Evolutionary conservation across 2,888 invertebrate species (phyloP), one percentile per base, ranked within the genome.

Genomic region (Sinopyrophorus schimmeli): DNA sequence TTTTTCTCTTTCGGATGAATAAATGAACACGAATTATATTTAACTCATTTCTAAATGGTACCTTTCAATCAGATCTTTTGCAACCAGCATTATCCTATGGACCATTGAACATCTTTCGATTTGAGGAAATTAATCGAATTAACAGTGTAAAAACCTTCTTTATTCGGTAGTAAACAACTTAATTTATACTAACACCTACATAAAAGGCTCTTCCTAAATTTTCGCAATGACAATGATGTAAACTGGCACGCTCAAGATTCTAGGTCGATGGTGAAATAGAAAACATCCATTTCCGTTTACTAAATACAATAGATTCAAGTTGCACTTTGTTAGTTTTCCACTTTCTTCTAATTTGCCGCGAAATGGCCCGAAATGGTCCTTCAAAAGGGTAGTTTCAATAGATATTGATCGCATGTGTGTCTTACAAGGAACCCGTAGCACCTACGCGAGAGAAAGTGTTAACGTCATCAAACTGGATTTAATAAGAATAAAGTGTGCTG

Each of bases 391-490:
- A 14, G 28, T 28, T 35, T 44, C 34, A 16, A 12, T 17, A 7
- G 10, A 15, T 12, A 38, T 40, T 40, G 31, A 17, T 10, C 47
- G 34, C 27, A 18, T 47, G 47, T 39, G 30, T 20, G 34, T 34
- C 20, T 34, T 7, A 21, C 14, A 14, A 21, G 21, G 35, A 35
- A 20, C 12, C 21, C 11, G 3, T 6, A 26, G 26, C 51, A 47
- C 52, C 52, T 42, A 50, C 50, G 28, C 42, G 37, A 47, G 53
- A 49, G 54, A 54, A 54, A 54, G 54, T 50, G 46, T n/a, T 42
- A 34, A 54, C 50, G 54, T 54, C 54, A 43, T 24, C 14, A 28
- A 43, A 49, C 46, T 53, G 49, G 53, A 49, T 23, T 12, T 7
- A 26, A 23, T 24, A 26, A 9, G 15, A n/a, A n/a, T 12, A 4